Conservation (phyloP, 2,797 vertebrate genomes). For the Cercopithecus diana region DNA sequence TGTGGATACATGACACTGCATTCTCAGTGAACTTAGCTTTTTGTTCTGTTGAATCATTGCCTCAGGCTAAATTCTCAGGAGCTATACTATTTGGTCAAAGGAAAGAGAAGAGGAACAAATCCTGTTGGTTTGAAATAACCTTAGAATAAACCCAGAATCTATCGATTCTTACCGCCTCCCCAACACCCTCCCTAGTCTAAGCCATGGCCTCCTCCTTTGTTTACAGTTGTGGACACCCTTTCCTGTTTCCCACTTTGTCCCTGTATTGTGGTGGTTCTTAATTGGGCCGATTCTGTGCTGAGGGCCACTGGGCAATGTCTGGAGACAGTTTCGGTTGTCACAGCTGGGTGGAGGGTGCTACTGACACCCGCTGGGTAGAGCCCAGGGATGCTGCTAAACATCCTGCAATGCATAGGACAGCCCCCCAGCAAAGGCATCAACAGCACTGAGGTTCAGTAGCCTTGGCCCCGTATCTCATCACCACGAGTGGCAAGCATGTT, state of each 20-base stretch:
- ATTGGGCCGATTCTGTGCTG: neutral
- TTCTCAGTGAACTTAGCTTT: neutral
- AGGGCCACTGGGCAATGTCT: neutral
- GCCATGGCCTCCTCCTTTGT: rapidly evolving
- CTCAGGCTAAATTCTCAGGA: neutral
- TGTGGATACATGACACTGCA: neutral
- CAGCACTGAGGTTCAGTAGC: rapidly evolving
- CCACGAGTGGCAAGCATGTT: neutral
- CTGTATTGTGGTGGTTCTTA: neutral
- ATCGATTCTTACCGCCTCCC: rapidly evolving
- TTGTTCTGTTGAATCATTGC: neutral
- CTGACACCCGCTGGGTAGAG: neutral
- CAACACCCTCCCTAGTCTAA: neutral
- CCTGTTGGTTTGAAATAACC: neutral
- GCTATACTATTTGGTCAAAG: neutral
- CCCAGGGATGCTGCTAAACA: neutral
- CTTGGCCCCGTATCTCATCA: neutral
- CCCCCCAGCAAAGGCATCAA: rapidly evolving
- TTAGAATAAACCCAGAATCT: neutral
- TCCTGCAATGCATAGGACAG: neutral
- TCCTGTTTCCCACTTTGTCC: rapidly evolving
- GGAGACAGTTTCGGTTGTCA: neutral
- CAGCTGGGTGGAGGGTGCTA: neutral
- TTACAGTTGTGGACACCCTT: no score
- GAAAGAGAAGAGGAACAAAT: neutral